Evolutionary conservation across 2,888 invertebrate species (phyloP).

Genomic region (Melangyna quadrimaculata): DNA sequence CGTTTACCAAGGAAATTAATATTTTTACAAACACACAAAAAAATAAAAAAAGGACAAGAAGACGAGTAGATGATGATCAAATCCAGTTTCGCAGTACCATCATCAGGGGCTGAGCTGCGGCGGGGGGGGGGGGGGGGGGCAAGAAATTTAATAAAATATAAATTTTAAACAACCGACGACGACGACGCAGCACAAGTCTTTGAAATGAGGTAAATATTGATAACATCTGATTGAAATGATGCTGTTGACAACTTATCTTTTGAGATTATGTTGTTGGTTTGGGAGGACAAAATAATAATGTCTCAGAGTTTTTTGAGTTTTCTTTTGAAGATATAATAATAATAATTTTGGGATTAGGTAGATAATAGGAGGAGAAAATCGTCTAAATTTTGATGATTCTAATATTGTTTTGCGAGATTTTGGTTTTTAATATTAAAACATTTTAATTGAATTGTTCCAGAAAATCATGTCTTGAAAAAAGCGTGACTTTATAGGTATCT

Average conservation of each 20-base stretch:
- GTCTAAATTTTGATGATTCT: neutral
- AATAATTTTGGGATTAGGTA: neutral
- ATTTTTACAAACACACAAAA: conserved; percentile 37
- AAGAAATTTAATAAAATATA: conserved; percentile 1
- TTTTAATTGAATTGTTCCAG: too few relatives aligned
- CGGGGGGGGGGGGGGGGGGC: neutral
- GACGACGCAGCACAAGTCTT: conserved; percentile 1
- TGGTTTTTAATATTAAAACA: neutral
- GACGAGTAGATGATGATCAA: conserved; percentile 32
- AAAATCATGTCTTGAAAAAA: too few relatives aligned
- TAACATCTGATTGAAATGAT: conserved; percentile 45
- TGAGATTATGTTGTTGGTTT: conserved; percentile 33
- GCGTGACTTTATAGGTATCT: too few relatives aligned
- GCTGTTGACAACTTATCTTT: conserved; percentile 45
- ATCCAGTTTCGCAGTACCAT: conserved; percentile 15
- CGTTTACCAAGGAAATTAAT: conserved; percentile 66
- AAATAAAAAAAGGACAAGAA: neutral
- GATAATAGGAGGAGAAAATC: neutral
- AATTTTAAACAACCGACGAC: too few relatives aligned
- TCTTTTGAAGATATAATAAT: neutral
- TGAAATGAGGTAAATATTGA: conserved; percentile 59
- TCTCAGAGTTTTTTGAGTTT: neutral
- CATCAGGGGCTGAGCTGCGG: neutral
- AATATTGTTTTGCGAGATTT: neutral
- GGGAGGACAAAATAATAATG: neutral